A percentile compares a stretch with the other conserved stretches of the same genome.
Evolutionary conservation across 2,113 vertebrate genomes (phyloP).

Genomic region (Petroica traversi): DNA sequence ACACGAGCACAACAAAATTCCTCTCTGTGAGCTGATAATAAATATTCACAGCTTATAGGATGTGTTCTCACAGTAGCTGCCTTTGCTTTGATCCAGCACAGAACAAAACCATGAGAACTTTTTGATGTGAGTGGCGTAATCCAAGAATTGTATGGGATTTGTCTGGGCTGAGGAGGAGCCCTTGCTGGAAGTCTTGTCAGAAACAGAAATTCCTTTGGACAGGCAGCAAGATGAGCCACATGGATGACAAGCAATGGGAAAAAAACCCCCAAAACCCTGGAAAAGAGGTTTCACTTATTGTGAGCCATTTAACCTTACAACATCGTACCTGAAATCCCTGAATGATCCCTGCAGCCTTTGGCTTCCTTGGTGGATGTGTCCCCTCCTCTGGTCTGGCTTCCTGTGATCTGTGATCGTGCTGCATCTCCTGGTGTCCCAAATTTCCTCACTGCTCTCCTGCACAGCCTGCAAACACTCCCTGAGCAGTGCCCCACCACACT

Average conservation of each 20-base stretch:
- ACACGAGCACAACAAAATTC: background rate
- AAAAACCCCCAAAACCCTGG: background rate
- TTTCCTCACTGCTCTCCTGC: background rate
- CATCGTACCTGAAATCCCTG: background rate
- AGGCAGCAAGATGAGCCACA: background rate
- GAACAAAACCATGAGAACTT: background rate
- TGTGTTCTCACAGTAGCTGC: background rate
- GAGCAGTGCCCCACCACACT: background rate
- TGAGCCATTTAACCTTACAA: background rate
- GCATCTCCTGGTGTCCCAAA: rapidly evolving
- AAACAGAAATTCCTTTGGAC: background rate
- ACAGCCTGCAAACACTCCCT: background rate
- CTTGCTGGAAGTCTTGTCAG: background rate
- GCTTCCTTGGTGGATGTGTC: too few relatives aligned
- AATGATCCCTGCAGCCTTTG: background rate
- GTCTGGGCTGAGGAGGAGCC: background rate
- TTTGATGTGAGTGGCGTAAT: background rate
- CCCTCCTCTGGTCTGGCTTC: background rate
- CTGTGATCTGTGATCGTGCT: background rate
- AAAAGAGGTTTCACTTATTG: background rate
- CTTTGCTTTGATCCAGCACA: background rate
- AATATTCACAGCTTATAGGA: background rate
- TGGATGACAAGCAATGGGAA: rapidly evolving
- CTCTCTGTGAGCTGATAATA: background rate
- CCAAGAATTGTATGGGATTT: background rate